Base-by-base conservation (phyloP, 2,113 vertebrate species). In the Sakesphorus luctuosus region DNA sequence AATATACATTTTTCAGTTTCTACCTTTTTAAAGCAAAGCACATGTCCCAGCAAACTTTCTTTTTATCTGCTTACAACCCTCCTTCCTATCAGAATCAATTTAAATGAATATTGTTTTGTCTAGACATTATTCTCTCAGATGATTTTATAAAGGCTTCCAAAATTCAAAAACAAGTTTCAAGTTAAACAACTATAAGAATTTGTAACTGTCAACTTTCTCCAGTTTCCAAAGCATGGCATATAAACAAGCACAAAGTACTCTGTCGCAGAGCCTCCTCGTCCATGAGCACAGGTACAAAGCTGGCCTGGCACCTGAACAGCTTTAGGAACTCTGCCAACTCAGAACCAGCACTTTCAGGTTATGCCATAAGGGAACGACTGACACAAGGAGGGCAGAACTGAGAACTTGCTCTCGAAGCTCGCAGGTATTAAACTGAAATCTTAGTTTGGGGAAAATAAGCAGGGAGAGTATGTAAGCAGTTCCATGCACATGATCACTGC, bases 401-500 rank as follows among this genome's bases (percentile, higher is more conserved):
- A 47, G 33, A 73, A 91, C 6, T 6, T 29, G 31, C 40, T 69
- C 46, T 33, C 1, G 0, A 18, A 87, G 18, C 31, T 71, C 1
- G 2, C 19, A 38, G 44, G 24, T 11, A 6, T 55, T 29, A 50
- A 87, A 33, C 2, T 35, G 4, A 84, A 76, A 73, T 35, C 25
- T 44, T 29, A 63, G 25, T 66, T n/a, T 26, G 5, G 52, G 20
- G 29, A 68, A 78, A 62, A 75, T 0, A 8, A 87, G 33, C 25
- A 59, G 20, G 4, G 3, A 69, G 4, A 18, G 9, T 10, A 13
- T 29, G n/a, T 19, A 62, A 66, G 25, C 28, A 77, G 19, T n/a
- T 61, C 19, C 9, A 65, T 1, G 8, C 1, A 1, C 13, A 9
- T 3, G 6, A 69, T 65, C 50, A 53, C 31, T 50, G 65, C 10